These are phyloP conservation scores for Anhinga rufa DNA, from an alignment of 2,113 vertebrate genomes.

Conservation along the genomic window DNA sequence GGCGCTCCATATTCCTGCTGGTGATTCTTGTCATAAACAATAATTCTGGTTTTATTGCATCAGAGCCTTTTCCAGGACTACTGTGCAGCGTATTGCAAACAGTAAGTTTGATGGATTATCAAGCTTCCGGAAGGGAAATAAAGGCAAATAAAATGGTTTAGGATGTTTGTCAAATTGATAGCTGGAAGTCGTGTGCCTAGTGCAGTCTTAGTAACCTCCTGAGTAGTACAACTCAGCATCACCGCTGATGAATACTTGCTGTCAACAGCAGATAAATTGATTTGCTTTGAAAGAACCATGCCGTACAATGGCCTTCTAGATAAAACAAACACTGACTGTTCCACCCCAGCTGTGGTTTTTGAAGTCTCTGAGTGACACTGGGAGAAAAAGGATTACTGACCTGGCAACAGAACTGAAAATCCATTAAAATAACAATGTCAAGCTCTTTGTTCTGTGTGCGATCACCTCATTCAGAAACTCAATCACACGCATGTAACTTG, in stretches of 20 bases:
- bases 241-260: background rate
- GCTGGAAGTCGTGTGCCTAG: background rate
- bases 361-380: background rate
- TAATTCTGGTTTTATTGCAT: background rate
- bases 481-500: fast-evolving
- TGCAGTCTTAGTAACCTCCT: background rate
- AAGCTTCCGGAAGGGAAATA: conserved; percentile 1
- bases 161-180: background rate
- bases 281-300: background rate
- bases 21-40: background rate
- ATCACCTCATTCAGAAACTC: background rate
- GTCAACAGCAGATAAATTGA: conserved; percentile 21
- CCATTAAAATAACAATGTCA: background rate
- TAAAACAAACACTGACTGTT: conserved; percentile 17
- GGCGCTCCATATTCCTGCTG: background rate
- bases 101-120: background rate
- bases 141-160: conserved; percentile 14
- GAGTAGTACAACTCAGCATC: background rate
- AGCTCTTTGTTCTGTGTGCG: background rate
- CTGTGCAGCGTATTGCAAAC: background rate
- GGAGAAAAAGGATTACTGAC: conserved; percentile 1
- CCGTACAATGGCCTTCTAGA: background rate
- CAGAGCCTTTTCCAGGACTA: background rate
- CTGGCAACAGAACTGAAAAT: conserved; percentile 33
- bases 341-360: background rate